Evolutionary conservation across 64 coral and sea anemone genomes (phyloP), one percentile per base, ranked within the genome.

Genomic region (Acropora yongei): DNA sequence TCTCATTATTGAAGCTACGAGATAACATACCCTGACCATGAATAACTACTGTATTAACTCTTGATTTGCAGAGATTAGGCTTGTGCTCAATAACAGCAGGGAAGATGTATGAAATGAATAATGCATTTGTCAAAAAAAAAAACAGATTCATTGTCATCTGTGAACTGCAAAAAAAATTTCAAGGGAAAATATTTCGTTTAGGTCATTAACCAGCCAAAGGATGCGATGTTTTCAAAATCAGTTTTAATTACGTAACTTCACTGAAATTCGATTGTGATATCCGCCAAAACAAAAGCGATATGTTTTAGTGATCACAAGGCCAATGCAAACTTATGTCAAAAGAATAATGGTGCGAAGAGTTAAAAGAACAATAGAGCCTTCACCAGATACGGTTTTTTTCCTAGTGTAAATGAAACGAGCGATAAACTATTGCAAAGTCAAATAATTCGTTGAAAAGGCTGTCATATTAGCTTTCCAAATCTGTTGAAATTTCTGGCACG

Each of bases 91-190:
- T 2, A 20, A 71, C 51, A 55, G 10, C 51, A 10, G 5, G 51
- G 10, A 19, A 80, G 78, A 57, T 7, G 53, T 60, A 17, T 63
- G 2, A 82, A 60, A 82, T 82, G 4, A 82, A 82, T 82, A 44
- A 82, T 61, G 55, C 7, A 82, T 63, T 11, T 63, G 12, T 63
- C 53, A 82, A 4, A 80, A 39, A 78, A 55, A 60, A 8, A 82
- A 3, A 82, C 11, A 41, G 71, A 74, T 2, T 42, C 51, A 55
- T 10, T 74, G 6, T 41, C 74, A 8, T 45, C 3, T 40, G 74
- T 40, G 13, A 41, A 61, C 57, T 5, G 6, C 0, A 18, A 40
- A 80, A 67, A 13, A 13, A 8, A 67, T 67, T 67, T 18, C 11
- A 67, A 67, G 30, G 30, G 30, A 30, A 30, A 30, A 30, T 30